Percentiles rank a stretch among this genome's conserved stretches.
phyloP scores from a whole-genome alignment of 2,888 invertebrate genomes.

The Hipparchia semele region DNA sequence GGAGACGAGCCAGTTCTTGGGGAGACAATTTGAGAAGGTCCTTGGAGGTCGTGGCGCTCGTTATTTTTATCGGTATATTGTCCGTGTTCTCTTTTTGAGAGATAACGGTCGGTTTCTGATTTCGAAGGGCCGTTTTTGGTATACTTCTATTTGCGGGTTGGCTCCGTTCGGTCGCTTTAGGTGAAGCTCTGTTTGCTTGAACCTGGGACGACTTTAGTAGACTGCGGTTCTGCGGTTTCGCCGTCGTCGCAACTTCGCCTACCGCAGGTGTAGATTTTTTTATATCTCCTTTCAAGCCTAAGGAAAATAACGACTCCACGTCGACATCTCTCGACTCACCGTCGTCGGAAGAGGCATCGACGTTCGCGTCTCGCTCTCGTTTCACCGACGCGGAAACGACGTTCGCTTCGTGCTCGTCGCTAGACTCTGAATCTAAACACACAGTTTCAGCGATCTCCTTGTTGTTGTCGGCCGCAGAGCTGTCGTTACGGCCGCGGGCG shows the following conservation, averaged over 20 bases:
- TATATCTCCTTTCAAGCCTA: not conserved
- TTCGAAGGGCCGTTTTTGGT: not conserved
- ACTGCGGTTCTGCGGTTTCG: not conserved
- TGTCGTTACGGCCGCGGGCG: not conserved
- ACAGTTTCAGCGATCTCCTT: not conserved
- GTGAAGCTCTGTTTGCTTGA: not conserved
- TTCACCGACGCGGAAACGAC: not conserved
- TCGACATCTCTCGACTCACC: not conserved
- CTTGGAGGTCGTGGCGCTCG: not conserved
- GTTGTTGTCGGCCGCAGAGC: not conserved
- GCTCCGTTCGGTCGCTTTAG: not conserved
- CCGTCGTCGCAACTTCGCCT: not conserved
- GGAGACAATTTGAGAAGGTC: not conserved
- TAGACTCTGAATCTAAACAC: not conserved
- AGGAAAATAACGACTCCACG: not conserved
- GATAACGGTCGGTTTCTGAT: not conserved
- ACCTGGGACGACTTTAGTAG: not conserved
- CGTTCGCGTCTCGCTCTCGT: not conserved
- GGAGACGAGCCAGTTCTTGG: not conserved
- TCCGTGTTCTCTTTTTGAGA: not conserved
- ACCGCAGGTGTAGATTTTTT: not conserved
- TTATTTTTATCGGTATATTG: slow-evolving; percentile 7
- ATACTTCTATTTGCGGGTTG: not conserved
- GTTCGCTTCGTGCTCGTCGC: not conserved
- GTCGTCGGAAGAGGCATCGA: not conserved